Evolutionary conservation across 2,797 vertebrate species (phyloP), one percentile per base, ranked within the genome.

Genomic region (Masticophis lateralis): DNA sequence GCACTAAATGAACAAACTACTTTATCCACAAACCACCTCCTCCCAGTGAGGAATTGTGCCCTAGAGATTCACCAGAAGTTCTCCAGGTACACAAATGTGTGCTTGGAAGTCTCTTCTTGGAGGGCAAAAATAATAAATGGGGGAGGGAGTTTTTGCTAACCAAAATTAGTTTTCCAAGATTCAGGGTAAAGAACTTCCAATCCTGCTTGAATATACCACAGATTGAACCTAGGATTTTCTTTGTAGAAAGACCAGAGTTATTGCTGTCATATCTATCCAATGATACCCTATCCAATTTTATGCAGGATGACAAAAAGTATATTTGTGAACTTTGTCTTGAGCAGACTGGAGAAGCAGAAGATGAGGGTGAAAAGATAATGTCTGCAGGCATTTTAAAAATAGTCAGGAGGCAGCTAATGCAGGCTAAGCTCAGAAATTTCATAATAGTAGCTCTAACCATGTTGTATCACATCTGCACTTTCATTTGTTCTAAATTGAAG

Each of bases 311-410:
- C 89, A 92, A 63, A 66, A 92, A 91, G 51, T 66, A 57, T 86
- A 86, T 89, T 91, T 88, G 91, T 92, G 63, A 86, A 10, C 66
- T 63, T 63, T 8, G 37, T 91, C 32, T 47, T 92, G 16, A 88
- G 86, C 89, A 87, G 86, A n/a, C 89, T 86, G 89, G 66, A 66
- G 56, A 13, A 55, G 47, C 86, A 92, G 91, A 66, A n/a, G 66
- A 88, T 57, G 2, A 88, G 37, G 89, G 59, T 43, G 91, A 66
- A 92, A 91, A 87, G 89, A 91, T 87, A 92, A 66, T 27, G 59
- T 89, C 87, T 91, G 57, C 66, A 88, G 69, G 57, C 60, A 89
- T 86, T 93, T 93, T 86, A 28, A 88, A 93, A 93, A 89, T 87
- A 89, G 59, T 89, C 27, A 13, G 61, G 6, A 47, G 18, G 57